These are phyloP conservation scores for Azemiops feae DNA, from an alignment of 2,113 vertebrate species.

Conservation along the genomic window DNA sequence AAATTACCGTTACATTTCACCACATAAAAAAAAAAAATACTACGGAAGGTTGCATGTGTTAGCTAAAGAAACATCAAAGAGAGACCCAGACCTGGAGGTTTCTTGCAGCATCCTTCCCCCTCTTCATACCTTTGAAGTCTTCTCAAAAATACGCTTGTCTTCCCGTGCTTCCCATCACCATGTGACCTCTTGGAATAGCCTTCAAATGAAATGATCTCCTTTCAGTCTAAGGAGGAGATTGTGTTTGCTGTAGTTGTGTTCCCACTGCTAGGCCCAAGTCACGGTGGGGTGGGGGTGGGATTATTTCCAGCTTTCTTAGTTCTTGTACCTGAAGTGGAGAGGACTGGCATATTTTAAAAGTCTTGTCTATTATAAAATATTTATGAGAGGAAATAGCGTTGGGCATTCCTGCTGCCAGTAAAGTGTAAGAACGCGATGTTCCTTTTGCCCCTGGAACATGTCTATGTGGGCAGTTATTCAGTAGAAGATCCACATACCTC, in stretches of 20 bases:
- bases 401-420: slow-evolving; percentile 72
- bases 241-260: slow-evolving; percentile 52
- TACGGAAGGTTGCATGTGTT: slow-evolving; percentile 22
- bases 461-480: slow-evolving; percentile 70
- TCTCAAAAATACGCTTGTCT: slow-evolving; percentile 54
- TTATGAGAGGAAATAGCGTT: slow-evolving; percentile 78
- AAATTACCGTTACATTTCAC: neutral
- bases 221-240: slow-evolving; percentile 46
- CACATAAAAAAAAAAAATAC: neutral
- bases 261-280: slow-evolving; percentile 35
- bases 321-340: slow-evolving; percentile 57
- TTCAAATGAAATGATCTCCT: slow-evolving; percentile 32
- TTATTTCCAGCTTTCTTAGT: slow-evolving; percentile 55
- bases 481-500: slow-evolving; percentile 70
- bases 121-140: slow-evolving; percentile 64
- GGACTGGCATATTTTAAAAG: slow-evolving; percentile 73
- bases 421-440: slow-evolving; percentile 68
- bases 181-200: slow-evolving; percentile 47
- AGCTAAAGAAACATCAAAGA: slow-evolving; percentile 52
- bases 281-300: slow-evolving; percentile 27
- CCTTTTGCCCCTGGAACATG: slow-evolving; percentile 63
- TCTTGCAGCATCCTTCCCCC: slow-evolving; percentile 37
- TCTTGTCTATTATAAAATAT: slow-evolving; percentile 73
- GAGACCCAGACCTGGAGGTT: slow-evolving; percentile 43
- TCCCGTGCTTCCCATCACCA: slow-evolving; percentile 34